A percentile compares a stretch with the other conserved stretches of the same genome.
Conservation (phyloP, 2,113 vertebrate genomes). For the Charadrius vociferus region DNA sequence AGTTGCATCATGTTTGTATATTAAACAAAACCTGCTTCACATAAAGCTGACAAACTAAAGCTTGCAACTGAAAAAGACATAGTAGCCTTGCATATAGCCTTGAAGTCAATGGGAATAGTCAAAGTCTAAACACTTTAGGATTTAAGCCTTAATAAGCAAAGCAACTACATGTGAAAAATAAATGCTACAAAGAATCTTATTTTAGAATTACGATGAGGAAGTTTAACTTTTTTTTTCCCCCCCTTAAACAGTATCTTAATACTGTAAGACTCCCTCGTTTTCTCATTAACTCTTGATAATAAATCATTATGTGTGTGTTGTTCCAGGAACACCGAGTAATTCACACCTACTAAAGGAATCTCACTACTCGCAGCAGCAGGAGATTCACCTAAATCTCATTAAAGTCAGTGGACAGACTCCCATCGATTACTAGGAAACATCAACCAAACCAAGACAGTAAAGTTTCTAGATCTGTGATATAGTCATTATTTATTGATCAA, state of each 20-base stretch:
- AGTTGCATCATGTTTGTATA: conserved; percentile 8
- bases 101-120: not conserved
- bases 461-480: not conserved
- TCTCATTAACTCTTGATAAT: not conserved
- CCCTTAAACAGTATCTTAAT: not conserved
- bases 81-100: not conserved
- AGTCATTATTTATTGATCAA: not conserved
- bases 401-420: not conserved
- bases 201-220: not conserved
- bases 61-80: not conserved
- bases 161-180: not conserved
- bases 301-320: not conserved
- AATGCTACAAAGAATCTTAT: not conserved
- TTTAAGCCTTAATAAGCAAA: not conserved
- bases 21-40: conserved; percentile 24
- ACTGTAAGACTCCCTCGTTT: not conserved
- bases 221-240: not conserved
- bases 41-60: not conserved
- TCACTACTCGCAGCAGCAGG: not conserved
- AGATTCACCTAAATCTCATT: not conserved
- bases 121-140: not conserved
- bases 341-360: not conserved
- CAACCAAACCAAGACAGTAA: not conserved
- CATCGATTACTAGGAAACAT: not conserved
- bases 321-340: not conserved